Conservation (phyloP, 2,888 invertebrate species). For the Yponomeuta cagnagella region DNA sequence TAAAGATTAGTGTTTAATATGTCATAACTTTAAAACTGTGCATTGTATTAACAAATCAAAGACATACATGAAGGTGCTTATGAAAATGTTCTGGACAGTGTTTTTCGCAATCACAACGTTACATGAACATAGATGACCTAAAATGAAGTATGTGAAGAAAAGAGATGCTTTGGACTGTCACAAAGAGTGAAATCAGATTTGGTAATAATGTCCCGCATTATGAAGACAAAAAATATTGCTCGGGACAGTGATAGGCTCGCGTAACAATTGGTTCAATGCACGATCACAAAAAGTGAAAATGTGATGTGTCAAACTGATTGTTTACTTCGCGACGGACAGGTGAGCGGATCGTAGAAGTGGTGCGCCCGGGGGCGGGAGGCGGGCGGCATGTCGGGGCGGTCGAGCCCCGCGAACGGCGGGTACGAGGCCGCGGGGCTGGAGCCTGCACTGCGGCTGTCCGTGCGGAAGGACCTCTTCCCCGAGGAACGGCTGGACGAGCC, state of each 20-base stretch:
- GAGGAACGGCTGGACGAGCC: slow-evolving; percentile 45
- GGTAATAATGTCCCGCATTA: slow-evolving; percentile 59
- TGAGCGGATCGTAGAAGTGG: slow-evolving; percentile 72
- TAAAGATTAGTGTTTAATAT: slow-evolving; percentile 59
- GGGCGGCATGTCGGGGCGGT: slow-evolving; percentile 66
- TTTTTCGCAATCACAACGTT: slow-evolving; percentile 77
- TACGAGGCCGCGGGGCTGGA: slow-evolving; percentile 55
- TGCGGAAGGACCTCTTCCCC: slow-evolving; percentile 71
- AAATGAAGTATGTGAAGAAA: slow-evolving; percentile 75
- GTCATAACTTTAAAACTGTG: slow-evolving; percentile 49
- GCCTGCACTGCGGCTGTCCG: slow-evolving; percentile 57
- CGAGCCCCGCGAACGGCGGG: slow-evolving; percentile 70
- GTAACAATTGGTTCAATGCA: slow-evolving; percentile 55
- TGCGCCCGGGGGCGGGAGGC: slow-evolving; percentile 63
- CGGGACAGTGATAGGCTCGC: slow-evolving; percentile 51
- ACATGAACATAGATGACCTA: slow-evolving; percentile 77
- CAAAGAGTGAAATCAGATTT: slow-evolving; percentile 60
- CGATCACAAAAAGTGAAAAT: slow-evolving; percentile 71
- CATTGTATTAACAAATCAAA: slow-evolving; percentile 46
- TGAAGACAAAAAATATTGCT: slow-evolving; percentile 49
- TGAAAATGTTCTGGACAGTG: slow-evolving; percentile 73
- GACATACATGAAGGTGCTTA: slow-evolving; percentile 62
- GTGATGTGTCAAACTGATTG: slow-evolving; percentile 77
- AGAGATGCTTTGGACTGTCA: slow-evolving; percentile 68
- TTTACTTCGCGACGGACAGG: slow-evolving; percentile 72